phyloP scores from a whole-genome alignment of 2,888 invertebrate genomes.

The Linnaemya vulpina region DNA sequence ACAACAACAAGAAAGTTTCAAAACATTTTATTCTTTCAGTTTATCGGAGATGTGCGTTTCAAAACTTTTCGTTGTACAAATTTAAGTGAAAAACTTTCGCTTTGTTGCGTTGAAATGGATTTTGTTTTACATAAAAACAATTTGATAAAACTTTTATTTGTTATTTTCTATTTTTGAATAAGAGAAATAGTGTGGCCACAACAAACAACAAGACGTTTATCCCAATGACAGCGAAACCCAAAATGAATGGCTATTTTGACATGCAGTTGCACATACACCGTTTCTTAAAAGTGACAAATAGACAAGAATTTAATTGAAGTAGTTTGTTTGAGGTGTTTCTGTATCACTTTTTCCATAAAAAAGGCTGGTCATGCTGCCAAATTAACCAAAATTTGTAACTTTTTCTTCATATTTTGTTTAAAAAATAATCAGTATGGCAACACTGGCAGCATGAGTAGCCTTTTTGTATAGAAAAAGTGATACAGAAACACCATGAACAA shows the following conservation, averaged over 20 bases:
- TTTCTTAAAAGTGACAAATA: neutral
- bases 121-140: conserved; percentile 1
- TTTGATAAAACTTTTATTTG: conserved; percentile 16
- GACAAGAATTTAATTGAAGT: neutral
- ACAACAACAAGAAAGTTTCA: conserved; percentile 1
- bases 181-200: conserved; percentile 8
- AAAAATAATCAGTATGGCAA: too few species aligned
- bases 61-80: conserved; percentile 15
- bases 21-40: neutral
- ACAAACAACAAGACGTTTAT: neutral
- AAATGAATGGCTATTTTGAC: conserved; percentile 2
- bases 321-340: too few species aligned
- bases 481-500: too few species aligned
- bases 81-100: conserved; percentile 30
- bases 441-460: too few species aligned
- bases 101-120: neutral
- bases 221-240: neutral
- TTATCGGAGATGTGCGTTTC: conserved; percentile 21
- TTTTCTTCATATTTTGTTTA: too few species aligned
- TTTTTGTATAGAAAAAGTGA: too few species aligned
- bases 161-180: neutral
- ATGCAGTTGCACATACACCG: neutral
- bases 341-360: too few species aligned
- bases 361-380: too few species aligned
- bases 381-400: too few species aligned